These are phyloP conservation scores for Megalopta genalis DNA, from an alignment of 1,140 invertebrate genomes.

Conservation along the genomic window DNA sequence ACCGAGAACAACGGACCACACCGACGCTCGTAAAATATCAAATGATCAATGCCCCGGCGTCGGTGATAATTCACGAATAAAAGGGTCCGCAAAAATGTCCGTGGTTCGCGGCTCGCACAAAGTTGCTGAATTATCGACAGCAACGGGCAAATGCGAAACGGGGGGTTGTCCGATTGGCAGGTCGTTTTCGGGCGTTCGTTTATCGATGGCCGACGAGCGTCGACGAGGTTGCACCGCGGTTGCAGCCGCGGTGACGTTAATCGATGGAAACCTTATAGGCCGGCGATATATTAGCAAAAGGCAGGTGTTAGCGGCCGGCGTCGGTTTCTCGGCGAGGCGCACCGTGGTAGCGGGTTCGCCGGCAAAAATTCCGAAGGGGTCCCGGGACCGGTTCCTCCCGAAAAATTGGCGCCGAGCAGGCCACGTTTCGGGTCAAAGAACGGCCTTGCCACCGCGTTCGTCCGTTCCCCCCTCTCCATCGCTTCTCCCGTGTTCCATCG, in stretches of 20 bases:
- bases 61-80: too few relatives aligned
- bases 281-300: conserved; percentile 39
- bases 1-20: too few relatives aligned
- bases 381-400: conserved; percentile 71
- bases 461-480: conserved; percentile 53
- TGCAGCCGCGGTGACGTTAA: conserved; percentile 47
- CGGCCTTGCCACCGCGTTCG: conserved; percentile 75
- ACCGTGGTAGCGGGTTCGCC: conserved; percentile 29
- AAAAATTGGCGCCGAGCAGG: conserved; percentile 75
- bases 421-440: conserved; percentile 77
- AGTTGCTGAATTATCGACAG: neutral
- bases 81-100: too few relatives aligned
- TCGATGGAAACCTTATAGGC: conserved; percentile 39
- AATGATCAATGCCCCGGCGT: too few relatives aligned
- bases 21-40: too few relatives aligned
- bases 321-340: conserved; percentile 38
- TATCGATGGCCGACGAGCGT: conserved; percentile 25
- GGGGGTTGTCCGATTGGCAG: neutral
- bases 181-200: conserved; percentile 22
- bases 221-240: conserved; percentile 11
- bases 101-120: too few relatives aligned
- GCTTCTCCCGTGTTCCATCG: conserved; percentile 1
- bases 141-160: too few relatives aligned
- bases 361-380: conserved; percentile 63
- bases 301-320: conserved; percentile 44